Evolutionary conservation across 2,888 invertebrate genomes (phyloP).

Genomic region (Macrosiphum euphorbiae): DNA sequence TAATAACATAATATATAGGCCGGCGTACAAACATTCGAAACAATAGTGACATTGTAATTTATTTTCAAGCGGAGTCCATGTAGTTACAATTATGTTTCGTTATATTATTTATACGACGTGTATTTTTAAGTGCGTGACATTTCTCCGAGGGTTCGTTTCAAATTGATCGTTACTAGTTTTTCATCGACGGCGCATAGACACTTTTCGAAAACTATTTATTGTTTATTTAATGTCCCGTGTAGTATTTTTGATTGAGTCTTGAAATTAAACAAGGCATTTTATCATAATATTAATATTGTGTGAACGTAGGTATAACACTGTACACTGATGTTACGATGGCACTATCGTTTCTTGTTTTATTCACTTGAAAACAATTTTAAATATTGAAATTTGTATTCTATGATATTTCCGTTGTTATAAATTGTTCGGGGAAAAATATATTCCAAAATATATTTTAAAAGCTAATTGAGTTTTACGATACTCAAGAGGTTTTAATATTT

Average conservation of each 20-base stretch:
- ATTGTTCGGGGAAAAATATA: neutral
- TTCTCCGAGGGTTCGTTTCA: neutral
- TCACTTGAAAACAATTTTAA: neutral
- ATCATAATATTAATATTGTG: neutral
- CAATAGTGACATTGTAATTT: conserved; percentile 19
- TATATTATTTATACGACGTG: conserved; percentile 1
- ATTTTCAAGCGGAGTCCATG: conserved; percentile 17
- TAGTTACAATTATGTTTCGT: neutral
- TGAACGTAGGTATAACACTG: no score
- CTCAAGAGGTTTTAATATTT: conserved; percentile 37
- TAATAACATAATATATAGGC: neutral
- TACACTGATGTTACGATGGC: neutral
- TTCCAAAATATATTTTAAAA: conserved; percentile 11
- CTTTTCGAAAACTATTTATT: neutral
- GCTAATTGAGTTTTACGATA: conserved; percentile 19
- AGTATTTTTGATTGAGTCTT: neutral
- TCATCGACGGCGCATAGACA: neutral
- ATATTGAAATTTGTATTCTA: neutral
- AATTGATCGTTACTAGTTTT: neutral
- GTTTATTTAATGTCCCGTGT: neutral
- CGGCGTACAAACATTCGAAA: neutral
- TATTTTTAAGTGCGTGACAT: neutral
- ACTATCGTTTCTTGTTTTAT: neutral
- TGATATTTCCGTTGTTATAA: neutral
- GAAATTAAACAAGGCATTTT: neutral